phyloP scores from a whole-genome alignment of 2,797 vertebrate species.

The Cyprinella venusta region DNA sequence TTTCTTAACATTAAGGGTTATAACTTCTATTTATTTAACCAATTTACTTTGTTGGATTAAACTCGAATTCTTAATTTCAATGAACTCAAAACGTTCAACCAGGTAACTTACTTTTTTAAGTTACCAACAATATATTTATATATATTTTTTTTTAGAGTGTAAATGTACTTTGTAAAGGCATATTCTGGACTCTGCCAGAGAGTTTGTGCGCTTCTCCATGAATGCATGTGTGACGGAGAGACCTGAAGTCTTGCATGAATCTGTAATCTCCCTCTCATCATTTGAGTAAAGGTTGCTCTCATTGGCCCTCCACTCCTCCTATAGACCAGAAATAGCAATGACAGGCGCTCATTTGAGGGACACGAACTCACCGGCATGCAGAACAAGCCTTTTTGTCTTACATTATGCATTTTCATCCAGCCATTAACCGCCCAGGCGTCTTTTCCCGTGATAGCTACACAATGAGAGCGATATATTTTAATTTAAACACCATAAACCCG shows the following conservation, averaged over 20 bases:
- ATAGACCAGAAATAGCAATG: conserved; percentile 63
- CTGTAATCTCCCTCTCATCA: conserved; percentile 27
- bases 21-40: no score
- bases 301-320: conserved; percentile 69
- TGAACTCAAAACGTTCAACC: no score
- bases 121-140: no score
- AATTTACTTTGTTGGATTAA: no score
- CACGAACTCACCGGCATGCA: conserved; percentile 59
- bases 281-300: conserved; percentile 45
- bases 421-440: conserved; percentile 76
- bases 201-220: neutral
- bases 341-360: conserved; percentile 60
- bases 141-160: neutral
- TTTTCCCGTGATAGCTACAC: conserved; percentile 82
- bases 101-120: no score
- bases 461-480: conserved; percentile 90
- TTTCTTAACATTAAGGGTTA: neutral
- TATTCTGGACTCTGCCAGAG: neutral
- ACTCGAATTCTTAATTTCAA: no score
- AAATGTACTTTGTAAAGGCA: neutral
- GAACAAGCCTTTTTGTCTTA: conserved; percentile 73
- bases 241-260: conserved; percentile 32
- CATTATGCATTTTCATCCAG: conserved; percentile 83
- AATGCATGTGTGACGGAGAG: neutral
- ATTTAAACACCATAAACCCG: conserved; percentile 91